These are phyloP conservation scores for Chydorus sphaericus DNA, from an alignment of 2,888 invertebrate genomes.

Conservation along the genomic window DNA sequence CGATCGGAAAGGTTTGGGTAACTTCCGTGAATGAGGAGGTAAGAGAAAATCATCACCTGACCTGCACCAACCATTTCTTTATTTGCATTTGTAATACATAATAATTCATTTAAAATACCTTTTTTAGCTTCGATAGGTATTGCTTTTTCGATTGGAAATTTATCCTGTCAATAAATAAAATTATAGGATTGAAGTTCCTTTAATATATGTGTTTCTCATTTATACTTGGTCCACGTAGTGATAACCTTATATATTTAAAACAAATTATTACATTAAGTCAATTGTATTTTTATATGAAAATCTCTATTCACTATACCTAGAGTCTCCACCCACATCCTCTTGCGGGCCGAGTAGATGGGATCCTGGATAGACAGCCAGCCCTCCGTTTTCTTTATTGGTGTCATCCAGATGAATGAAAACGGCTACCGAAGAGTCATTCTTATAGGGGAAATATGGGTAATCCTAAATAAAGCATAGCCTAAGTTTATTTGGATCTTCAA, in stretches of 20 bases:
- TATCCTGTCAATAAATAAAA: conserved; percentile 24
- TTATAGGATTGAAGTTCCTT: not conserved
- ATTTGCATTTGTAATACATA: too few relatives aligned
- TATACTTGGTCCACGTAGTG: conserved; percentile 23
- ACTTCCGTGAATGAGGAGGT: conserved; percentile 42
- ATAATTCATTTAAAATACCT: too few relatives aligned
- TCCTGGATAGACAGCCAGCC: conserved; percentile 42
- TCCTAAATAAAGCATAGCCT: too few relatives aligned
- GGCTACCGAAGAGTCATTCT: conserved; percentile 41
- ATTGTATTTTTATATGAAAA: not conserved
- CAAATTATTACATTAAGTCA: not conserved
- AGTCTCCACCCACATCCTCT: conserved; percentile 34
- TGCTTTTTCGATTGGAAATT: conserved; percentile 36
- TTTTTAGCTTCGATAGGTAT: conserved; percentile 36
- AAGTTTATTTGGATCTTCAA: too few relatives aligned
- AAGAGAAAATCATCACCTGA: conserved; percentile 42
- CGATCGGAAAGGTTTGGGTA: conserved; percentile 35
- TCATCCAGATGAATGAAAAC: conserved; percentile 42
- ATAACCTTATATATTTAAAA: conserved; percentile 22
- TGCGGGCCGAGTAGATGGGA: conserved; percentile 42
- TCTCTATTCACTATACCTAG: conserved; percentile 8
- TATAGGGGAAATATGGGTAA: conserved; percentile 43
- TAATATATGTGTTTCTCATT: not conserved
- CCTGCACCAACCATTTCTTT: too few relatives aligned
- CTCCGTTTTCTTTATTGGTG: conserved; percentile 40